Base-by-base conservation (phyloP, 2,113 vertebrate genomes). In the Strix uralensis region DNA sequence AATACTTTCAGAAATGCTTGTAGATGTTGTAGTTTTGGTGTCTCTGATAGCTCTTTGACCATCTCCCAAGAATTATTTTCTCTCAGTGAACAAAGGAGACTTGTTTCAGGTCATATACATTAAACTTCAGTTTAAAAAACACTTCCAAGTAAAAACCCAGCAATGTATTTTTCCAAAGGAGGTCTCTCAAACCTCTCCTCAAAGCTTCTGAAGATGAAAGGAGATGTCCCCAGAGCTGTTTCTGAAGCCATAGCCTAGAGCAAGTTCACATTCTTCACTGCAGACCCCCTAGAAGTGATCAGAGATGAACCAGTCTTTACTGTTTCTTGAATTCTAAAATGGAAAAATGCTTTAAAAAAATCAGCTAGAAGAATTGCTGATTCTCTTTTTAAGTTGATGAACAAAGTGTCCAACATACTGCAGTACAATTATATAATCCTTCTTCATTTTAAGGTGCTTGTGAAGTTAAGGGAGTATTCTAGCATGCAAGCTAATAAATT, bases 191-290 rank as follows among this genome's bases (percentile, higher is more conserved):
- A 40, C 32, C 29, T 93, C 32, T 88, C 26, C 32, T 88, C 57
- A 86, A 93, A 72, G 59, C 94, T 84, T 79, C 61, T 88, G 73
- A 92, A 92, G 92, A 96, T 96, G 77, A 95, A 96, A 95, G 69
- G 77, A 94, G 63, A 88, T 96, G 58, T 96, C 96, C 85, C 92
- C 36, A 88, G 90, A 95, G 92, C 87, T 88, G 49, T 80, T 96
- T 95, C 89, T 96, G 78, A 87, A 94, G 66, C 89, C 36, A 8
- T 51, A 59, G 97, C 94, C 95, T 93, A 46, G 22, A 91, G 94
- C 91, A 82, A 87, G 58, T 72, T 87, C 77, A 52, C 46, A 38
- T 84, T 55, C 55, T 89, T 86, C 58, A 26, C 66, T 80, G 61
- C 55, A 72, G 18, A 10, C 21, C 65, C 66, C 44, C 27, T 84